A percentile compares a stretch with the other conserved stretches of the same genome.
Conservation (phyloP, 2,797 vertebrate genomes). For the Gephyroberyx darwinii region DNA sequence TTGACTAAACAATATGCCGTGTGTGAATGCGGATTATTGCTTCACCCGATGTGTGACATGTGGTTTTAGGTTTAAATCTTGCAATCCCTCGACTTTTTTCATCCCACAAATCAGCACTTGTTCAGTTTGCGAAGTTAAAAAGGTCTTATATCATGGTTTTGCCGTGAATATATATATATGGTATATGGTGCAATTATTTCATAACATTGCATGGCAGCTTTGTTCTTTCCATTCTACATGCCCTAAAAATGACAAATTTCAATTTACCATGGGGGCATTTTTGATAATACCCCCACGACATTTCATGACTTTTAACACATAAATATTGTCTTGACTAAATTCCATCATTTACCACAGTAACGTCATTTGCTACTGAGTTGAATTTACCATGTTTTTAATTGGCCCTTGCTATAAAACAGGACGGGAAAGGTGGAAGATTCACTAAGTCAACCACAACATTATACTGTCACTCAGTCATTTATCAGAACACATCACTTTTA, state of each 20-base stretch:
- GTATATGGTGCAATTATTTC: too few relatives aligned
- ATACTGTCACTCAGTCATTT: conserved; percentile 16
- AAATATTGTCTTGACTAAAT: conserved; percentile 26
- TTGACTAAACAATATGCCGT: conserved; percentile 1
- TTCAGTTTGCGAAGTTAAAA: neutral
- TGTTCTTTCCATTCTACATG: neutral
- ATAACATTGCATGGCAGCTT: neutral
- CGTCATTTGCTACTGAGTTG: conserved; percentile 16
- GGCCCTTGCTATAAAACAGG: conserved; percentile 8
- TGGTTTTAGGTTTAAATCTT: too few relatives aligned
- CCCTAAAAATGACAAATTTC: neutral
- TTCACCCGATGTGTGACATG: neutral
- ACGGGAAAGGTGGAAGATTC: conserved; percentile 4
- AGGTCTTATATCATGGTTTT: neutral
- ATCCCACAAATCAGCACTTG: neutral
- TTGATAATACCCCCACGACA: neutral
- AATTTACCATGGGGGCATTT: neutral
- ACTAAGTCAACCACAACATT: conserved; percentile 1
- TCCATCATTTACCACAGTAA: neutral
- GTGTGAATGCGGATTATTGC: neutral
- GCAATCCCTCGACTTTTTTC: neutral
- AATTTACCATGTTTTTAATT: conserved; percentile 49
- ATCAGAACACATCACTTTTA: neutral
- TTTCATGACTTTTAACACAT: neutral
- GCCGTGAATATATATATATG: too few relatives aligned